Conservation (phyloP, 2,888 invertebrate genomes). For the Lacanobia oleracea region DNA sequence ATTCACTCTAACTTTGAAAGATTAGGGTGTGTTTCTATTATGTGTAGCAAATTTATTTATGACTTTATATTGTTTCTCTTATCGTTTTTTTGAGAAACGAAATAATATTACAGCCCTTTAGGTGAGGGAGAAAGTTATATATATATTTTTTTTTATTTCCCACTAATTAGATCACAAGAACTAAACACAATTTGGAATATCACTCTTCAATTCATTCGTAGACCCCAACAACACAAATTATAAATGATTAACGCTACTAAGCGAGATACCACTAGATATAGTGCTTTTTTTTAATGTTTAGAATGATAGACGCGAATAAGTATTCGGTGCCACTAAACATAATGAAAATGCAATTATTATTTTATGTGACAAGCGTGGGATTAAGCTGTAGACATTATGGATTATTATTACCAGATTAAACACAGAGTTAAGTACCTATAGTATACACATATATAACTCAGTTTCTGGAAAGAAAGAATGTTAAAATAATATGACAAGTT, state of each 20-base stretch:
- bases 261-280: constrained; percentile 3
- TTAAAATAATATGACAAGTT: neutral
- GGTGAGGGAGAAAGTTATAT: too few species aligned
- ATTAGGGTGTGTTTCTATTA: too few species aligned
- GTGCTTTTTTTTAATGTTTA: neutral
- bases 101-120: too few species aligned
- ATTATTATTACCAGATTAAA: constrained; percentile 23
- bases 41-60: too few species aligned
- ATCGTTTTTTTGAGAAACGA: too few species aligned
- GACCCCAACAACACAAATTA: constrained; percentile 10
- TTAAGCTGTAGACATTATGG: constrained; percentile 5
- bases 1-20: too few species aligned
- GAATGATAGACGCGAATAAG: constrained; percentile 36
- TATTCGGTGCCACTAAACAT: constrained; percentile 34
- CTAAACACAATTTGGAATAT: too few species aligned
- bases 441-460: constrained; percentile 14
- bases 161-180: too few species aligned
- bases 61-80: too few species aligned
- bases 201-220: constrained; percentile 7
- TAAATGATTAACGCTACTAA: constrained; percentile 10
- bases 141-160: too few species aligned
- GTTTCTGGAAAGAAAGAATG: neutral
- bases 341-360: constrained; percentile 11
- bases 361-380: constrained; percentile 5
- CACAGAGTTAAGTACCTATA: constrained; percentile 45